These are phyloP conservation scores for Fabriciana adippe DNA, from an alignment of 2,888 invertebrate genomes.

Conservation along the genomic window DNA sequence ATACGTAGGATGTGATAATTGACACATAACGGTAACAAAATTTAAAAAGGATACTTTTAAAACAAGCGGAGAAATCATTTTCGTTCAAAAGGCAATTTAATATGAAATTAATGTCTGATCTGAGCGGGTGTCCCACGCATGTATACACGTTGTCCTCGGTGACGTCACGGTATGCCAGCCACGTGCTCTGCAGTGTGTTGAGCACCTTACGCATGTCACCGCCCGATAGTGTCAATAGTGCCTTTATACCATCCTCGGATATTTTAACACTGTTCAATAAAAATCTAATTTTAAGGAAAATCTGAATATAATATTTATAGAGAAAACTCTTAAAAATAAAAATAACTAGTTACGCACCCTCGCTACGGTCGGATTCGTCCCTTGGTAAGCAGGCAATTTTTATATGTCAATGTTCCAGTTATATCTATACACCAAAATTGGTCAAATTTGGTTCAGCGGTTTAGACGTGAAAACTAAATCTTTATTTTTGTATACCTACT, in stretches of 20 bases:
- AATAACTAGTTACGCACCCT: too few species aligned
- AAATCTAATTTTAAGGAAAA: background rate
- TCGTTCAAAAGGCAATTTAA: constrained; percentile 93
- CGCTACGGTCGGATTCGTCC: too few species aligned
- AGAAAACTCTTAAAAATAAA: too few species aligned
- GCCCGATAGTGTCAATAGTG: constrained; percentile 92
- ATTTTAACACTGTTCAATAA: constrained; percentile 85
- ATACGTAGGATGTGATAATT: background rate
- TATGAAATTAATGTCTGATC: constrained; percentile 93
- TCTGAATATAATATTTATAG: background rate
- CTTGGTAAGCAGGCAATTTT: too few species aligned
- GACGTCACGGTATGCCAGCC: constrained; percentile 94
- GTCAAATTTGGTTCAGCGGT: too few species aligned
- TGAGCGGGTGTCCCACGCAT: constrained; percentile 98
- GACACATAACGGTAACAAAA: background rate
- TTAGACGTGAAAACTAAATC: too few species aligned
- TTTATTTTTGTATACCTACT: too few species aligned
- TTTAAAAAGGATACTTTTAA: constrained; percentile 87
- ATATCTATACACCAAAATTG: too few species aligned
- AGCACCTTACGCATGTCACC: constrained; percentile 99
- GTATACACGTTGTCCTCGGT: constrained; percentile 95
- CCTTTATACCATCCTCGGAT: constrained; percentile 93
- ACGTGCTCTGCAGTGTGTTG: constrained; percentile 97
- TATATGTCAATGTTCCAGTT: too few species aligned
- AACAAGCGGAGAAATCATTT: constrained; percentile 88